Base-by-base conservation (phyloP, 2,888 invertebrate genomes). In the Athalia cordata region DNA sequence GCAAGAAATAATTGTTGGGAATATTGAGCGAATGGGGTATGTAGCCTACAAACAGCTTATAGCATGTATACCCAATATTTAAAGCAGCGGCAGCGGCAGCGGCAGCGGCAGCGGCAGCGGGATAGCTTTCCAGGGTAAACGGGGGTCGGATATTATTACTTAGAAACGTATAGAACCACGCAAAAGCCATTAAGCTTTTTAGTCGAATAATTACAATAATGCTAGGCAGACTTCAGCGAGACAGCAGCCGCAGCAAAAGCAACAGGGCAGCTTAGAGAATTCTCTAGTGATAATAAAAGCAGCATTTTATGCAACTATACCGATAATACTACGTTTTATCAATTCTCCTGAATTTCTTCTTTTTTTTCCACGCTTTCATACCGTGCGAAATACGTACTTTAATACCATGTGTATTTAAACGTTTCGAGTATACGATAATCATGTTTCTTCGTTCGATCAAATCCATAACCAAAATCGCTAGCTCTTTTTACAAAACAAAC, bases 141-240 rank as follows among this genome's bases (percentile, higher is more conserved):
- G 11, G 52, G 52, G 52, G 11, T 52, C 52, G 11, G 52, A 52
- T 52, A 70, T 70, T 59, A 59, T 70, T 59, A 59, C 57, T 13
- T 13, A 57, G 70, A 6, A 43, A 43, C 43, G 49, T 49, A 66
- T 49, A 66, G 6, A 4, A 29, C 11, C 45, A 59, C 15, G 29
- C 52, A 45, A 57, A 72, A 72, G 13, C 72, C 47, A 59, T 72
- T 72, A 72, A 45, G 13, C 47, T 72, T 72, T 72, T 72, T 72
- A 72, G 72, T 59, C 43, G 45, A 59, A 72, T 47, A 59, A 72
- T 72, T 72, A 47, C 13, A 72, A 72, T 59, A 59, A 72, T 72
- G 13, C 11, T 11, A 29, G 50, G 52, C 43, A 61, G 29, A 29
- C 29, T 29, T 29, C 29, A 29, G 29, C 29, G 29, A 29, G 29